Base-by-base conservation (phyloP, 1,140 invertebrate genomes). In the Battus philenor region DNA sequence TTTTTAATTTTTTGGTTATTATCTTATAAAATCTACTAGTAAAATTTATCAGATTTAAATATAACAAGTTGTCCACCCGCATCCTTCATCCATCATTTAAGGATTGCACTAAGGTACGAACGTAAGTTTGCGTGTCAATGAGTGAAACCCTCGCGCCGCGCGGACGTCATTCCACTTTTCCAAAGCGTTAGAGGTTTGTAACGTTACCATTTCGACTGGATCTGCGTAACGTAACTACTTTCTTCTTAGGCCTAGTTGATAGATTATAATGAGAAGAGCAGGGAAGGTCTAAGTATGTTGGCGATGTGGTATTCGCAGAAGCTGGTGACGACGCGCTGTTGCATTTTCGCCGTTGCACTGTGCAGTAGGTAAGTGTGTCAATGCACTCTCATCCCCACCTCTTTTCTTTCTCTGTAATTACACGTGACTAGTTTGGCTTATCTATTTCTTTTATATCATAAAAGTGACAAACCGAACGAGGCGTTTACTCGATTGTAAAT, bases 151-250 rank as follows among this genome's bases (percentile, higher is more conserved):
- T 60, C 67, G 66, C 63, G 70, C 50, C 52, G 60, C 58, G 61
- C 64, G 75, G 67, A 84, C 77, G 70, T 83, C 79, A 83, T 79
- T 81, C 79, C 73, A 81, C 79, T 83, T 83, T 83, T 79, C 79
- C 71, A 63, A 77, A 65, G 64, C 67, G 65, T 81, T 67, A 75
- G 68, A 73, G 64, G 66, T 67, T 68, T 63, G 55, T 69, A 69
- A 63, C 52, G 49, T 46, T 47, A 58, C 79, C 68, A 63, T 5
- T 41, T n/a, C 65, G 58, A 43, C 17, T 47, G 52, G 76, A 69
- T 31, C 70, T 60, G 24, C n/a, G 49, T 38, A 39, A 44, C 44
- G 57, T 17, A 44, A 50, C 48, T 54, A 22, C 20, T 39, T 31
- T 43, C 20, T 36, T 45, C 36, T 57, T 44, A 59, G 30, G 44